A percentile compares a stretch with the other conserved stretches of the same genome.
These are phyloP conservation scores for Ametastegia equiseti DNA, from an alignment of 2,888 invertebrate genomes.

Conservation along the genomic window DNA sequence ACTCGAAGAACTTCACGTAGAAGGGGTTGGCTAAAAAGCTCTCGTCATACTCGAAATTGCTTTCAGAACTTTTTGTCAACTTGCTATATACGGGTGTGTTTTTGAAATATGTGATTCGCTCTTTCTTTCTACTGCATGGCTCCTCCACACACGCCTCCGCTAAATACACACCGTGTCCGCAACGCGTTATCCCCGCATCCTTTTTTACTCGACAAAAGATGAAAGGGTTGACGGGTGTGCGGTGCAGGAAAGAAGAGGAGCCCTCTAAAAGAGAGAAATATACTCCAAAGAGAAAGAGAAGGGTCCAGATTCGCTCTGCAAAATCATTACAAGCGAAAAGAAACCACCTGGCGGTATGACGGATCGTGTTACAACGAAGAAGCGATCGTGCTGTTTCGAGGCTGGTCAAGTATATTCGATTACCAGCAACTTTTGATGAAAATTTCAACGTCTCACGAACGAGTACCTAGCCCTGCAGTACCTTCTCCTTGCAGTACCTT, in stretches of 20 bases:
- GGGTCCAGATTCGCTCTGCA: slow-evolving; percentile 14
- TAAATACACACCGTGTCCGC: slow-evolving; percentile 45
- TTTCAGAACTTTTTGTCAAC: slow-evolving; percentile 59
- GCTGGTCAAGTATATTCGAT: neutral
- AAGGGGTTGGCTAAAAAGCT: slow-evolving; percentile 14
- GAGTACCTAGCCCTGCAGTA: too few relatives aligned
- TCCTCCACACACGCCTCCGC: slow-evolving; percentile 23
- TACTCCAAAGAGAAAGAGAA: neutral
- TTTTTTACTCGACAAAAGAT: slow-evolving; percentile 28
- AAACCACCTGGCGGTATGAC: slow-evolving; percentile 39
- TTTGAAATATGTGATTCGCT: slow-evolving; percentile 69
- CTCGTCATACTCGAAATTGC: slow-evolving; percentile 60
- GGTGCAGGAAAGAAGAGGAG: slow-evolving; percentile 25
- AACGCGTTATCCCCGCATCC: slow-evolving; percentile 13
- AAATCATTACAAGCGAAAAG: slow-evolving; percentile 42
- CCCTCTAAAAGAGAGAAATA: slow-evolving; percentile 2
- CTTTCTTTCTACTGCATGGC: too few relatives aligned
- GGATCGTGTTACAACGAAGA: slow-evolving; percentile 29
- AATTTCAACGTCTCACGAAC: too few relatives aligned
- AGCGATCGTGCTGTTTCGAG: slow-evolving; percentile 8
- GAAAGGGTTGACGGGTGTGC: slow-evolving; percentile 38
- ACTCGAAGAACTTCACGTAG: slow-evolving; percentile 43
- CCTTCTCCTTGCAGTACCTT: neutral
- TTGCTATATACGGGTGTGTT: slow-evolving; percentile 65
- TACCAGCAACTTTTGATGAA: neutral